Conservation (phyloP, 2,113 vertebrate species). For the Misgurnus mizolepis region DNA sequence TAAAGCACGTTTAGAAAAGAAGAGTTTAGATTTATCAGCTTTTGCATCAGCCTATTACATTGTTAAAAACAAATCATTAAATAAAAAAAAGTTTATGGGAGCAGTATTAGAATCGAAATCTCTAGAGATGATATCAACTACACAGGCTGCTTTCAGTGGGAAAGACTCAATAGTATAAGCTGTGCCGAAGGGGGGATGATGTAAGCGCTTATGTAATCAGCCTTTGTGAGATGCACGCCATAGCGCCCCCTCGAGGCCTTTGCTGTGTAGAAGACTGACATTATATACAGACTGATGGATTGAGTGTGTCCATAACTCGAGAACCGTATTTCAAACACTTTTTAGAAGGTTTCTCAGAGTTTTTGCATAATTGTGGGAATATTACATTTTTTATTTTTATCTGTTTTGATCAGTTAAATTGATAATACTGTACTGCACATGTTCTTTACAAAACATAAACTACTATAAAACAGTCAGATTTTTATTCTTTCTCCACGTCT, state of each 20-base stretch:
- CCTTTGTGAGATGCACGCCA: conserved; percentile 43
- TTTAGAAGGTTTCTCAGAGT: background rate
- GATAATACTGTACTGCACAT: too few species aligned
- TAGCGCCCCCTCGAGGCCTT: conserved; percentile 27
- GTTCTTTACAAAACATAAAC: too few species aligned
- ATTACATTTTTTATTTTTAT: too few species aligned
- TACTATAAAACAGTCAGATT: background rate
- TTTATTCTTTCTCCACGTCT: background rate
- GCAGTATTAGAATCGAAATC: conserved; percentile 7
- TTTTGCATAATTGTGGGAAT: background rate
- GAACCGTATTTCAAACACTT: background rate
- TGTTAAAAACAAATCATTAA: background rate
- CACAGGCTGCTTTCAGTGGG: conserved; percentile 13
- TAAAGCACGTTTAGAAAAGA: background rate
- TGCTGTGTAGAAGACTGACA: background rate
- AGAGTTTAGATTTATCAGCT: background rate
- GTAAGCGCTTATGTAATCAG: conserved; percentile 71
- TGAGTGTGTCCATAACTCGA: background rate
- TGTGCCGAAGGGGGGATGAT: conserved; percentile 58
- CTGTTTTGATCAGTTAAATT: too few species aligned
- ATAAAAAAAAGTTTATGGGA: background rate
- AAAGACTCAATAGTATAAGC: conserved; percentile 27
- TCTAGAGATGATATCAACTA: conserved; percentile 8
- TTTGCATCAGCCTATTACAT: background rate
- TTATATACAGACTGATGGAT: background rate